Conservation (phyloP, 2,113 vertebrate genomes). For the Cheilinus undulatus region DNA sequence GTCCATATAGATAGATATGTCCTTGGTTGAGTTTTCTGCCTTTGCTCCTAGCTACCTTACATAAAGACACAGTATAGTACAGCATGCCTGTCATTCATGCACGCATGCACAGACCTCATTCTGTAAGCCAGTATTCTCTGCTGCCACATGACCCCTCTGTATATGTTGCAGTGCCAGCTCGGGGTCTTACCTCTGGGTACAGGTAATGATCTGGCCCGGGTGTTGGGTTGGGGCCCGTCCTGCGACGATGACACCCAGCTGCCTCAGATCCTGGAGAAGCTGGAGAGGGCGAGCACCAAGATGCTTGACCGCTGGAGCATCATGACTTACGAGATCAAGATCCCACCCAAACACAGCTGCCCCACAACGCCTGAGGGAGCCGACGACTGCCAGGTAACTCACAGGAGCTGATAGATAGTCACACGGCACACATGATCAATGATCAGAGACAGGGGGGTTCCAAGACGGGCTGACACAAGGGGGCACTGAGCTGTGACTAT, state of each 20-base stretch:
- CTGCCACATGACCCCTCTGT: constrained; percentile 5
- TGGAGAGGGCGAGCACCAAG: constrained; percentile 97
- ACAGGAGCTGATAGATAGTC: constrained; percentile 34
- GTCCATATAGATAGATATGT: neutral
- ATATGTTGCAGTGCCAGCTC: constrained; percentile 89
- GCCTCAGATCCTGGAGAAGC: constrained; percentile 96
- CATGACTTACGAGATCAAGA: constrained; percentile 98
- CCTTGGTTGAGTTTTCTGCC: constrained; percentile 11
- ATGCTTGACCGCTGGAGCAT: constrained; percentile 99
- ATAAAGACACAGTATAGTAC: neutral
- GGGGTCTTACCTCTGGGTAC: constrained; percentile 96
- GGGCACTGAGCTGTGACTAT: neutral
- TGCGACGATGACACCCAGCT: constrained; percentile 96
- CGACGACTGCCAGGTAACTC: constrained; percentile 90
- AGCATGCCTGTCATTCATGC: neutral
- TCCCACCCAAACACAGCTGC: constrained; percentile 92
- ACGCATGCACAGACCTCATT: neutral
- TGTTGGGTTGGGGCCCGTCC: constrained; percentile 96
- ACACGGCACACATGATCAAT: constrained; percentile 18
- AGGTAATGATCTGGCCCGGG: constrained; percentile 95
- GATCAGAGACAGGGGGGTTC: constrained; percentile 24
- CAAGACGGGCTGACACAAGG: constrained; percentile 16
- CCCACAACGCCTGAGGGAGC: constrained; percentile 88
- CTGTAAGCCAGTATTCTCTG: neutral
- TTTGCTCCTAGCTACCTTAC: constrained; percentile 27